phyloP scores from a whole-genome alignment of 2,113 vertebrate genomes.

The Cochlearius cochlearius region DNA sequence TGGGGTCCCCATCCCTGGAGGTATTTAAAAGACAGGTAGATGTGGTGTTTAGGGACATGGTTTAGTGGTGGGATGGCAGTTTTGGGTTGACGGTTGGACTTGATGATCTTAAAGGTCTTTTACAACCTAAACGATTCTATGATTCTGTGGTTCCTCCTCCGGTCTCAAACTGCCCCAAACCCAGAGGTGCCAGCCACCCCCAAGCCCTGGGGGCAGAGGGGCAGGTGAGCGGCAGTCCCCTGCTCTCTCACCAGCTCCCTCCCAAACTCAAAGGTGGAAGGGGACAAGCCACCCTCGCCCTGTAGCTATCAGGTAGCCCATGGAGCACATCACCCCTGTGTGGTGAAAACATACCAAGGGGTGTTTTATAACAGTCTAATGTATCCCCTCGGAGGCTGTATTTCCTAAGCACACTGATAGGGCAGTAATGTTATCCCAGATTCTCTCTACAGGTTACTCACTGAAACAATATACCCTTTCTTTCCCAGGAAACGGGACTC shows the following conservation, averaged over 20 bases:
- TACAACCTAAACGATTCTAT: no score
- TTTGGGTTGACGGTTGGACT: no score
- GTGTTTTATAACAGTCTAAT: constrained; percentile 12
- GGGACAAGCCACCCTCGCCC: neutral
- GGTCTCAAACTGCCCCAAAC: neutral
- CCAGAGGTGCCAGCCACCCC: rapidly evolving
- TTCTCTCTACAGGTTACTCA: constrained; percentile 38
- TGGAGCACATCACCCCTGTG: neutral
- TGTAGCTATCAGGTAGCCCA: neutral
- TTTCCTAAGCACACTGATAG: constrained; percentile 26
- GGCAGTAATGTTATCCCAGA: constrained; percentile 61
- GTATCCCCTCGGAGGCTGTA: constrained; percentile 8
- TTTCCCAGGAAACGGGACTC: constrained; percentile 59
- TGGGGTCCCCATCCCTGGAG: no score
- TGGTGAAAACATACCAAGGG: neutral
- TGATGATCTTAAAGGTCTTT: no score
- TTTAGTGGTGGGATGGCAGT: no score
- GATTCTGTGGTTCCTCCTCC: neutral
- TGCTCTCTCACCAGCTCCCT: neutral
- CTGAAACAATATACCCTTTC: constrained; percentile 67
- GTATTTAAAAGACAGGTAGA: no score
- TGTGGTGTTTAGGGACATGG: no score
- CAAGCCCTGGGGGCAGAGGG: neutral
- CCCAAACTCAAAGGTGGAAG: neutral
- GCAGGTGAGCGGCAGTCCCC: neutral